A percentile compares a stretch with the other conserved stretches of the same genome.
phyloP scores from a whole-genome alignment of 2,113 vertebrate genomes.

The Asarcornis scutulata region DNA sequence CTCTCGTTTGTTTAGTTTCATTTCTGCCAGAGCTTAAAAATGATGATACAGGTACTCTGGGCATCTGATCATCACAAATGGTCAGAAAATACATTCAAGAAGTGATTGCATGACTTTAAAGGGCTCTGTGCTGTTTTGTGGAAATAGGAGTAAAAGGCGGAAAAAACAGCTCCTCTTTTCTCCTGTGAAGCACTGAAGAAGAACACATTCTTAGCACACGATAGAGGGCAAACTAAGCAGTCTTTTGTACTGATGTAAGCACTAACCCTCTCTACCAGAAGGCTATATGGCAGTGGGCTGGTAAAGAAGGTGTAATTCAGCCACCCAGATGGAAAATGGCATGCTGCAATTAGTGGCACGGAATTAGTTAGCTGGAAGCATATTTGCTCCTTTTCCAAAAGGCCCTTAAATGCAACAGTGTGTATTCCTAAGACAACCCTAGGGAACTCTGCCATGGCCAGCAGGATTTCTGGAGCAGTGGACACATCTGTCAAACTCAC shows the following conservation, averaged over 20 bases:
- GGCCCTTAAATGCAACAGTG: not conserved
- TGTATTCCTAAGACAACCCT: not conserved
- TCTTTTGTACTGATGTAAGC: not conserved
- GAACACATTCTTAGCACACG: not conserved
- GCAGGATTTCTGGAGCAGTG: not conserved
- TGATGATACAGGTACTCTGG: not conserved
- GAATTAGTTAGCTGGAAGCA: not conserved
- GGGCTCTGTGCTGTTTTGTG: not conserved
- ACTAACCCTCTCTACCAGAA: not conserved
- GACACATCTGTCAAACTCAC: not conserved
- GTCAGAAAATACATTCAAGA: not conserved
- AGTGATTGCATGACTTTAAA: not conserved
- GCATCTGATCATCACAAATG: not conserved
- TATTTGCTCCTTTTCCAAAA: not conserved
- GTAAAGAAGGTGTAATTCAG: not conserved
- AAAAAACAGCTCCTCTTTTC: not conserved
- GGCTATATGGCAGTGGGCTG: not conserved
- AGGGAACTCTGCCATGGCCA: not conserved
- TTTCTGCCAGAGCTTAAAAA: not conserved
- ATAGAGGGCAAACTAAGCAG: not conserved
- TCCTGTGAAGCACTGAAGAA: not conserved
- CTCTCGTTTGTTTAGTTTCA: slow-evolving; percentile 2
- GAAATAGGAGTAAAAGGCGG: not conserved
- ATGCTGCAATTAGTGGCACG: not conserved
- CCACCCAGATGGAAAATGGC: not conserved